These are phyloP conservation scores for Trinorchestia longiramus DNA, from an alignment of 1,140 invertebrate genomes.

Conservation along the genomic window DNA sequence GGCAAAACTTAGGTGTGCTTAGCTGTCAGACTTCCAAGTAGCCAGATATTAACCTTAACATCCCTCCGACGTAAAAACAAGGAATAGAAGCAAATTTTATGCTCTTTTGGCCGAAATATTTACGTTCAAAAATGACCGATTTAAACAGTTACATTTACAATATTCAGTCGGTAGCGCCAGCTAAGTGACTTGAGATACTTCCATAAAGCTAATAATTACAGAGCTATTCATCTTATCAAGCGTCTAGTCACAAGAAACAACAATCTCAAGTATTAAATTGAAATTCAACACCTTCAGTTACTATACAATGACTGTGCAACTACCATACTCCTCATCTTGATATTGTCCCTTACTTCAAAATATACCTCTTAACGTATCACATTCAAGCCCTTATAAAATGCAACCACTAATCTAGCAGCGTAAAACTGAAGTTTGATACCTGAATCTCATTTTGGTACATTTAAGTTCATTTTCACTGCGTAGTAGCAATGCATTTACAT, in stretches of 20 bases:
- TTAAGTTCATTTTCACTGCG: no score
- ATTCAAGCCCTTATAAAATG: not conserved
- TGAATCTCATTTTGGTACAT: not conserved
- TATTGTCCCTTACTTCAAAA: not conserved
- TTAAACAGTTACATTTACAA: not conserved
- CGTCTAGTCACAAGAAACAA: not conserved
- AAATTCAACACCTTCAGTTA: not conserved
- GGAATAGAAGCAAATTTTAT: not conserved
- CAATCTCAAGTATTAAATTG: not conserved
- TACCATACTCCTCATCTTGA: not conserved
- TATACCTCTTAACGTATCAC: not conserved
- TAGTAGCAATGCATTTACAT: no score
- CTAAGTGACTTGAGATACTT: not conserved
- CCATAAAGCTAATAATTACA: slow-evolving; percentile 1
- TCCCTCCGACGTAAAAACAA: not conserved
- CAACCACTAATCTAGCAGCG: not conserved
- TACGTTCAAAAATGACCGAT: not conserved
- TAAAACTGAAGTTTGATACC: not conserved
- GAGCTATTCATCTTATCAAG: not conserved
- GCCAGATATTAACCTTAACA: not conserved
- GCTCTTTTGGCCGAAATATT: not conserved
- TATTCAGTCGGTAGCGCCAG: not conserved
- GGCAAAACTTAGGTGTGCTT: not conserved
- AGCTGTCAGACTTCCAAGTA: not conserved
- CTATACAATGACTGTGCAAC: not conserved